phyloP scores from a whole-genome alignment of 2,797 vertebrate genomes.

The Myotis vivesi region DNA sequence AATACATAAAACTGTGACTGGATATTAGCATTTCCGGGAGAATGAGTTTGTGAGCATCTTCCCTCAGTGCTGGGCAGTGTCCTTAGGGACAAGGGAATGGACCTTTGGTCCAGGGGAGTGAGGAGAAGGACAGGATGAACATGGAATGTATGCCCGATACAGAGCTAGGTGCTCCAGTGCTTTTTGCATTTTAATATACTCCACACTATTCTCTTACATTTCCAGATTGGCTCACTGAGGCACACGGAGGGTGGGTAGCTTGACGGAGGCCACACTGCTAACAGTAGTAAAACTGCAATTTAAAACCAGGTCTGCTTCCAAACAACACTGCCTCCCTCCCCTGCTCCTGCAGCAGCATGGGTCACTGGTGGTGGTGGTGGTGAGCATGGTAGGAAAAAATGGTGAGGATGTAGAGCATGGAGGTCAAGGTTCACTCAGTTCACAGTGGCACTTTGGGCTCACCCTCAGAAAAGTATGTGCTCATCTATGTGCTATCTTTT shows the following conservation, averaged over 20 bases:
- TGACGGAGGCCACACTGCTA: not conserved
- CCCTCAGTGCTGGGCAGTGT: not conserved
- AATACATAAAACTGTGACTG: not conserved
- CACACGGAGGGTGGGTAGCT: not conserved
- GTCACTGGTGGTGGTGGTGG: not conserved
- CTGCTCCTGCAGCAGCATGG: not conserved
- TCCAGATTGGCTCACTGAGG: not conserved
- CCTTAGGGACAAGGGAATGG: not conserved
- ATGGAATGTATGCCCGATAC: not conserved
- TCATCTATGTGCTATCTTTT: not conserved
- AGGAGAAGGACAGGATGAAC: not conserved
- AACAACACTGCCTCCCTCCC: not conserved
- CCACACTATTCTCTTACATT: not conserved
- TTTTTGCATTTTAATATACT: not conserved
- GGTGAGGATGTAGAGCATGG: not conserved
- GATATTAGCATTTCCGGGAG: not conserved
- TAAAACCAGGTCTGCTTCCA: not conserved
- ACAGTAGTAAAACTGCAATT: not conserved
- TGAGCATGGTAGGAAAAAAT: not conserved
- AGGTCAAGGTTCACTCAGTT: not conserved
- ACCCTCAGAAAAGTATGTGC: not conserved
- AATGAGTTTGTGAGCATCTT: not conserved
- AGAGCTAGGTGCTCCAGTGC: not conserved
- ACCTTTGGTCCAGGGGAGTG: no score
- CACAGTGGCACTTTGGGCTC: not conserved